phyloP scores from a whole-genome alignment of 2,797 vertebrate species.

The Myotis myotis region DNA sequence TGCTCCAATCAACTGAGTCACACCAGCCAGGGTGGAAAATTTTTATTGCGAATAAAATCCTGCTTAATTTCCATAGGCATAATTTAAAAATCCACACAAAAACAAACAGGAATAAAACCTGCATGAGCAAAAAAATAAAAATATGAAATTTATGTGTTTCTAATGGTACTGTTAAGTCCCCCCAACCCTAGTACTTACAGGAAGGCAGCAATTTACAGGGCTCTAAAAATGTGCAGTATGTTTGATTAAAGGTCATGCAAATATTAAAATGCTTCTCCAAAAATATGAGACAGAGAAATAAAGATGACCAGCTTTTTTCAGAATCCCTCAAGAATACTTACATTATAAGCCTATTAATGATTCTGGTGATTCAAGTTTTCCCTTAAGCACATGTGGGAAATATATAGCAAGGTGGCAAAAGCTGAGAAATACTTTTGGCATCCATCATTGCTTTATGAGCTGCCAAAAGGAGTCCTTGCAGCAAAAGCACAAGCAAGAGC shows the following conservation, averaged over 20 bases:
- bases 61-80: conserved; percentile 54
- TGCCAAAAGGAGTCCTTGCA: background rate
- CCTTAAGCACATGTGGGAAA: conserved; percentile 43
- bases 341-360: conserved; percentile 61
- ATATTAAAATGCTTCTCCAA: conserved; percentile 49
- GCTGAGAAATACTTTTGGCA: conserved; percentile 44
- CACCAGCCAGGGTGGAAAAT: background rate
- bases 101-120: conserved; percentile 39
- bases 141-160: conserved; percentile 47
- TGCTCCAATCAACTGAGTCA: background rate
- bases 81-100: background rate
- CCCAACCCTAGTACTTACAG: background rate
- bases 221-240: conserved; percentile 53
- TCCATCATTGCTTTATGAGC: conserved; percentile 52
- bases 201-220: conserved; percentile 7
- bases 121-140: conserved; percentile 9
- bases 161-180: conserved; percentile 14
- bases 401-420: conserved; percentile 2
- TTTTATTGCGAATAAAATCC: conserved; percentile 61
- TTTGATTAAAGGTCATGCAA: conserved; percentile 64
- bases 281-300: conserved; percentile 52
- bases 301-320: conserved; percentile 21
- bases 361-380: conserved; percentile 13
- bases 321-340: conserved; percentile 28
- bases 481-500: background rate